Base-by-base conservation (phyloP, 64 coral and sea anemone genomes). In the Hydrozoanthus tunicans region DNA sequence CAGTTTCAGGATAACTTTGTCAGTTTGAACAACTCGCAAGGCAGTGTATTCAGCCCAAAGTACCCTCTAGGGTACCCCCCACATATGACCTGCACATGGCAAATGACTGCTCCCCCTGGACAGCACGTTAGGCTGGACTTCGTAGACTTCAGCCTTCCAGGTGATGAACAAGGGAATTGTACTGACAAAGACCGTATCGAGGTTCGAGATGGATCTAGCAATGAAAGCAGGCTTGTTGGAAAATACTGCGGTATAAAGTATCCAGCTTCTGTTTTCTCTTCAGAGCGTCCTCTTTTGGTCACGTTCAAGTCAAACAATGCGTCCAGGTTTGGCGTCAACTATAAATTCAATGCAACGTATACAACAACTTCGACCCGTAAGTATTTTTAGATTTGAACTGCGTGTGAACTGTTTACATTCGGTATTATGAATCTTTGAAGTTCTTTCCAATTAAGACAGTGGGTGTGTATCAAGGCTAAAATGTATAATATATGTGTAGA, bases 321-420 rank as follows among this genome's bases (percentile, higher is more conserved):
- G 4, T 4, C 79, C 23, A 9, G 1, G 11, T 7, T 0, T 55
- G 1, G 4, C 4, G 13, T 4, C 9, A 32, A 24, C 58, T 6
- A 81, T 81, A 17, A 58, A 10, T 81, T 81, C 58, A 81, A 81
- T 7, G 79, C 79, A 81, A 81, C 79, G n/a, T 81, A 81, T 53
- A 81, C 56, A 43, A 81, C 5, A 2, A 81, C 58, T 62, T 59
- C 79, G 5, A 81, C 79, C 1, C 32, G 79, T 81, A 17, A 81
- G 79, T 81, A 58, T 10, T 58, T 62, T 17, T 61, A 59, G 57
- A 74, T 51, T 43, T 43, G 32, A 43, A 43, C 2, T 43, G 32
- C 0, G 32, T 43, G 32, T 43, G 32, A 2, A 43, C 32, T 43
- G 32, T 43, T 43, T 43, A 43, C 32, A 43, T 43, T 43, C 7